Conservation (phyloP, 30 jellyfish, hydroid and myxozoan genomes). For the Aurelia aurita region DNA sequence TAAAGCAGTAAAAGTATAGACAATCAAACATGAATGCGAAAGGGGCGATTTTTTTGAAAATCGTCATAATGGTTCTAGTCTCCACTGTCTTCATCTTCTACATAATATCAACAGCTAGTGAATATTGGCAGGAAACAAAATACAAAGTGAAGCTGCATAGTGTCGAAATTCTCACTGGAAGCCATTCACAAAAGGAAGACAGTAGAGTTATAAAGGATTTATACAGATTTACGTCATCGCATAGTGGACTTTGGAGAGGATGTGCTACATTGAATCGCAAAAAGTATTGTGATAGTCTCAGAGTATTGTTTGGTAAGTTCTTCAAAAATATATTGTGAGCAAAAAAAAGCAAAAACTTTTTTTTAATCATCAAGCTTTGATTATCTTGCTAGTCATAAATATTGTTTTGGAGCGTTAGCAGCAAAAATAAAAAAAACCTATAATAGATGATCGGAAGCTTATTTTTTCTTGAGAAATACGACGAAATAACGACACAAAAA, state of each 20-base stretch:
- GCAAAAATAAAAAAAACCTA: too few relatives aligned
- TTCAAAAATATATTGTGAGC: too few relatives aligned
- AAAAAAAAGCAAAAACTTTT: too few relatives aligned
- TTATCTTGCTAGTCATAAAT: too few relatives aligned
- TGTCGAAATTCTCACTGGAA: slow-evolving; percentile 23
- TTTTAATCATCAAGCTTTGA: too few relatives aligned
- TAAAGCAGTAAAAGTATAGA: too few relatives aligned
- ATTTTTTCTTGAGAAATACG: too few relatives aligned
- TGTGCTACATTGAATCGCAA: slow-evolving; percentile 48
- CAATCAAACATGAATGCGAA: slow-evolving; percentile 36
- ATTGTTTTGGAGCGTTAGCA: too few relatives aligned
- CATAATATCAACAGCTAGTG: slow-evolving; percentile 77
- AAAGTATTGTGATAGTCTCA: slow-evolving; percentile 30
- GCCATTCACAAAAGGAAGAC: background rate
- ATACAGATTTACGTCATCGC: slow-evolving; percentile 59
- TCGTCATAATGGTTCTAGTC: slow-evolving; percentile 43
- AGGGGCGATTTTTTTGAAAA: slow-evolving; percentile 43
- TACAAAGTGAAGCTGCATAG: slow-evolving; percentile 61
- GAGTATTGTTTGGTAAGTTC: slow-evolving; percentile 36
- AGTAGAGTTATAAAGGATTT: background rate
- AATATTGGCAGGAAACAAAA: slow-evolving; percentile 86
- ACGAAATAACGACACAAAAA: too few relatives aligned
- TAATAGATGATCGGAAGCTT: too few relatives aligned
- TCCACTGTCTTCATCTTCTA: slow-evolving; percentile 72
- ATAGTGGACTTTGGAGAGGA: slow-evolving; percentile 76